These are phyloP conservation scores for Sturnus vulgaris DNA, from an alignment of 2,113 vertebrate genomes.

Conservation along the genomic window DNA sequence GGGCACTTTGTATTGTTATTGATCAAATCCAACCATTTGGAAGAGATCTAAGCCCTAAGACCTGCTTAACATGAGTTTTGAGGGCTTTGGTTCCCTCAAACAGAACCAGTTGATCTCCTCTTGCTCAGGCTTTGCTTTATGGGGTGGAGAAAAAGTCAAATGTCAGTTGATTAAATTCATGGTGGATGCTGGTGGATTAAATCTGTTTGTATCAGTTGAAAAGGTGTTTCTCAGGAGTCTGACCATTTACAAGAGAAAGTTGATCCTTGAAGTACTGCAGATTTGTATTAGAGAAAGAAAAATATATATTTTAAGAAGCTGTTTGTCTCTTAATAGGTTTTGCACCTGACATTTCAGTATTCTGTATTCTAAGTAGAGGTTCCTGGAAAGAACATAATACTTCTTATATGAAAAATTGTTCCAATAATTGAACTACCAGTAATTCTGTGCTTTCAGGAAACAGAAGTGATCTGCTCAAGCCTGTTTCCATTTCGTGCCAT, in stretches of 20 bases:
- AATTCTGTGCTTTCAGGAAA: not conserved
- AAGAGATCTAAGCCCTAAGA: not conserved
- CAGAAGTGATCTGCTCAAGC: not conserved
- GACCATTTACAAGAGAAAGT: not conserved
- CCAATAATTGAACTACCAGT: not conserved
- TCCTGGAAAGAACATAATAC: not conserved
- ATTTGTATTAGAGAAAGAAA: not conserved
- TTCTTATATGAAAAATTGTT: not conserved
- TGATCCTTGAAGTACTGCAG: not conserved
- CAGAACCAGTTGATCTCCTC: not conserved
- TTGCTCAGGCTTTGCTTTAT: not conserved
- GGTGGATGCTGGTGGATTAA: not conserved
- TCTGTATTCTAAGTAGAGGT: not conserved
- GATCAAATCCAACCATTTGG: not conserved
- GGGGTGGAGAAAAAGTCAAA: not conserved
- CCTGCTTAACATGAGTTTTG: not conserved
- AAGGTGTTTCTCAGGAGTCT: not conserved
- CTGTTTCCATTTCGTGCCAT: not conserved
- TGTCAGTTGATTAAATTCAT: not conserved
- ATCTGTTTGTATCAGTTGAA: not conserved
- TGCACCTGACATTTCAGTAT: not conserved
- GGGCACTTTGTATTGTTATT: not conserved
- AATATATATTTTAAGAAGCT: not conserved
- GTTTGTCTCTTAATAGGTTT: not conserved
- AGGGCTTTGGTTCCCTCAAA: not conserved